Conservation (phyloP, 2,797 vertebrate genomes). For the Poliocrania exsul region DNA sequence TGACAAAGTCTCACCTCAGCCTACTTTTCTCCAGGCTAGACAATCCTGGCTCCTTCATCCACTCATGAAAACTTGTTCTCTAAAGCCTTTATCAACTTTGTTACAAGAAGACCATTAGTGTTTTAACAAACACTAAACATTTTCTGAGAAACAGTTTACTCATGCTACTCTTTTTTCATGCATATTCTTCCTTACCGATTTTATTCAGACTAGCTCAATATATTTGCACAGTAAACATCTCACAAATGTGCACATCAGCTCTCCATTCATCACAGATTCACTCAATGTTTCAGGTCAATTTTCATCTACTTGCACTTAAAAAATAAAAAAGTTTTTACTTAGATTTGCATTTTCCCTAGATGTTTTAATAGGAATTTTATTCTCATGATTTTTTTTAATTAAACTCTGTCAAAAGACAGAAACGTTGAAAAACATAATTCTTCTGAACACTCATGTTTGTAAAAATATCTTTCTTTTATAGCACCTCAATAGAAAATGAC, state of each 20-base stretch:
- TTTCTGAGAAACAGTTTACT: background rate
- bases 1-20: background rate
- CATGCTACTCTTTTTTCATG: background rate
- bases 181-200: background rate
- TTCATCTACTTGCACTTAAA: background rate
- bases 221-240: background rate
- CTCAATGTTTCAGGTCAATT: background rate
- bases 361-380: background rate
- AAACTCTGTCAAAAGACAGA: background rate
- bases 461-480: background rate
- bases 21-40: background rate
- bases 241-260: background rate
- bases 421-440: background rate
- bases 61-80: background rate
- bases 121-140: background rate
- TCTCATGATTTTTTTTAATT: background rate
- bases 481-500: background rate
- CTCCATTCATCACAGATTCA: background rate
- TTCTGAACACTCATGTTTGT: background rate
- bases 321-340: background rate
- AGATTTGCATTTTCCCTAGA: background rate
- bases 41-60: background rate
- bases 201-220: background rate
- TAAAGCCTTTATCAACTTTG: background rate
- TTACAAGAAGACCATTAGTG: background rate